Evolutionary conservation across 1,140 invertebrate species (phyloP), one percentile per base, ranked within the genome.

Genomic region (Sarcophaga peregrina): DNA sequence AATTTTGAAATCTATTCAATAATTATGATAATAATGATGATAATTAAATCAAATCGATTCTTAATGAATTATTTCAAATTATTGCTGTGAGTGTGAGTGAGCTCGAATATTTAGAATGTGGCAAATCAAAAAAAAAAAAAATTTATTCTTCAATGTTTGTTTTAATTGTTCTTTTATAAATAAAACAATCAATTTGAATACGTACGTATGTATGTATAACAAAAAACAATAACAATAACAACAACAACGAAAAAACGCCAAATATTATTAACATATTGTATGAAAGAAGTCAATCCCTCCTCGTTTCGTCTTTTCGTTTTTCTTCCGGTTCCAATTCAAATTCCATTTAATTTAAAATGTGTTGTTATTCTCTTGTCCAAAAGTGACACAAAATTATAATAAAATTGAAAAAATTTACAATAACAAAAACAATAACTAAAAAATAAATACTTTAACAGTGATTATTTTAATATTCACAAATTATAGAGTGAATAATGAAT

Each of bases 261-360:
- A 37, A 4, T 37, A 37, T 37, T 37, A 37, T 37, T 37, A 52
- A 52, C 50, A 52, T 52, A 52, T 52, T 10, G 13, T 13, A 52
- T 52, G 54, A 4, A 37, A 37, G 25, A 37, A 37, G 25, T 37
- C 25, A n/a, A n/a, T n/a, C n/a, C n/a, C n/a, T n/a, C 25, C 25
- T 37, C 25, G 25, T 37, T 58, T 58, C n/a, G 11, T 58, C 4
- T 58, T 58, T n/a, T 58, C 6, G 10, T n/a, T 58, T 58, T 58
- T 58, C n/a, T 58, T n/a, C 25, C 25, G n/a, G 15, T n/a, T n/a
- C 7, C 54, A 37, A 58, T 13, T 13, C 6, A 58, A n/a, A 58
- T 58, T 58, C 54, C 54, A 58, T 15, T 58, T 58, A 58, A 58
- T 58, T 58, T 58, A 15, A 58, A 58, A 58, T 58, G 54, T 15